phyloP scores from a whole-genome alignment of 2,888 invertebrate species.

The Lasioglossum zephyrum region DNA sequence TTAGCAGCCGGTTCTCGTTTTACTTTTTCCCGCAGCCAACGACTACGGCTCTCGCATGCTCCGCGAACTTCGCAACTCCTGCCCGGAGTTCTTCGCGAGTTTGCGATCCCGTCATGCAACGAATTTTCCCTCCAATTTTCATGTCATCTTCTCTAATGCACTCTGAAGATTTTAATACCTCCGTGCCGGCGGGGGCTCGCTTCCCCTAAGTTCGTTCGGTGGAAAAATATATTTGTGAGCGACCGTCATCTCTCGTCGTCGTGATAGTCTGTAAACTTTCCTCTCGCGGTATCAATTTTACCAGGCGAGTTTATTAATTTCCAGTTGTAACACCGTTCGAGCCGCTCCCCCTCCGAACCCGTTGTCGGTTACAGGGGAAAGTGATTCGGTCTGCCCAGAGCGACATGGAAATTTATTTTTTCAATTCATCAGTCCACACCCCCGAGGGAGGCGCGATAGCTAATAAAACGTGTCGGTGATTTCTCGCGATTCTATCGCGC shows the following conservation, averaged over 20 bases:
- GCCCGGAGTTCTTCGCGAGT: background rate
- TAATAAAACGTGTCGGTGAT: slow-evolving; percentile 30
- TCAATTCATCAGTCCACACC: background rate
- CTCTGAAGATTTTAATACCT: slow-evolving; percentile 6
- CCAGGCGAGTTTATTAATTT: background rate
- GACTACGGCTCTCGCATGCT: background rate
- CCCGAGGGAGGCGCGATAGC: background rate
- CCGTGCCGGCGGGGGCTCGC: background rate
- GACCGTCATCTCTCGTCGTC: background rate
- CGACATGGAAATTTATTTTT: background rate
- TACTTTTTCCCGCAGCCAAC: background rate
- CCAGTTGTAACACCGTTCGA: background rate
- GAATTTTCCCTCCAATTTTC: background rate
- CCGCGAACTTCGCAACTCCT: slow-evolving; percentile 2
- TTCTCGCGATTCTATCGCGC: slow-evolving; percentile 8
- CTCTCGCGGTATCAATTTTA: background rate
- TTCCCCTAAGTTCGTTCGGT: background rate
- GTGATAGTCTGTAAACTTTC: background rate
- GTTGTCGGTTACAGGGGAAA: background rate
- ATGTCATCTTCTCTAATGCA: background rate
- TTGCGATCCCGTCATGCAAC: slow-evolving; percentile 4
- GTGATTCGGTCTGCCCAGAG: background rate
- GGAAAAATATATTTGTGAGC: background rate
- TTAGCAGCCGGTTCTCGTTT: background rate
- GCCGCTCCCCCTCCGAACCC: background rate